Percentiles rank a stretch among this genome's conserved stretches.
phyloP scores from a whole-genome alignment of 2,888 invertebrate genomes.

The Tetragnatha montana region DNA sequence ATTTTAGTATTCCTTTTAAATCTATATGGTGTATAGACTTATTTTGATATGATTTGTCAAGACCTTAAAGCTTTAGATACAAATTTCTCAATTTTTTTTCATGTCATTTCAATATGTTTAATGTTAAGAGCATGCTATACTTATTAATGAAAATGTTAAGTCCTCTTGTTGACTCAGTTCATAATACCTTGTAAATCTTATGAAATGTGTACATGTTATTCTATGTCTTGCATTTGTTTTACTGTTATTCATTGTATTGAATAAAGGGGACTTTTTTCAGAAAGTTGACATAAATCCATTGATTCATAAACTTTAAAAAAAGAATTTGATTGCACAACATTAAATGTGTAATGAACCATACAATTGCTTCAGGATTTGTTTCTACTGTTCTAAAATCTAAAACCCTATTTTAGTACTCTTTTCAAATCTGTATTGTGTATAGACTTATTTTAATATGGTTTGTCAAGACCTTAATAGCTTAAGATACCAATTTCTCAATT shows the following conservation, averaged over 20 bases:
- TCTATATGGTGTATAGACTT: background rate
- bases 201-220: background rate
- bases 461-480: background rate
- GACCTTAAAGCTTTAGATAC: background rate
- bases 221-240: background rate
- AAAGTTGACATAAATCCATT: background rate
- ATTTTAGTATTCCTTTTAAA: too few relatives aligned
- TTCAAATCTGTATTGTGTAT: background rate
- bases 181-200: background rate
- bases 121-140: too few relatives aligned
- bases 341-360: too few relatives aligned
- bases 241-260: background rate
- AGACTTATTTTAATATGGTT: too few relatives aligned
- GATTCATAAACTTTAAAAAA: too few relatives aligned
- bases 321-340: too few relatives aligned
- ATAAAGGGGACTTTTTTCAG: too few relatives aligned
- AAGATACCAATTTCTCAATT: background rate
- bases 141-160: background rate
- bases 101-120: background rate
- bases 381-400: too few relatives aligned
- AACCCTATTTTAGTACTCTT: too few relatives aligned
- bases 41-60: too few relatives aligned
- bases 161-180: background rate
- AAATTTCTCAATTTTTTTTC: background rate
- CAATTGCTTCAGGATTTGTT: too few relatives aligned